Base-by-base conservation (phyloP, 1,140 invertebrate species). In the Pygmarrhopalites habei region DNA sequence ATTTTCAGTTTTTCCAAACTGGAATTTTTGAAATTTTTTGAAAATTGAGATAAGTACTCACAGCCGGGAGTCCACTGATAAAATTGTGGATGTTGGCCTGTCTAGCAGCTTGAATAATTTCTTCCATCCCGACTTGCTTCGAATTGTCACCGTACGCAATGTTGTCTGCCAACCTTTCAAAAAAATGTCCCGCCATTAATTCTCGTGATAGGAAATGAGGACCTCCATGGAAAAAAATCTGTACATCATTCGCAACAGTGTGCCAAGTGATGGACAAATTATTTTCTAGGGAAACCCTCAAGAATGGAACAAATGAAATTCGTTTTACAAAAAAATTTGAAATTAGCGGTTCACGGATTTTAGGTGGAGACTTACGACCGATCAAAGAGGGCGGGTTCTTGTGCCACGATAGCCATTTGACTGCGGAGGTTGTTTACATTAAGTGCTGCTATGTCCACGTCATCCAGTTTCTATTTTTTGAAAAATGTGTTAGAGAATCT, bases 311-410 rank as follows among this genome's bases (percentile, higher is more conserved):
- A n/a, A n/a, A n/a, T n/a, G n/a, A n/a, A n/a, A n/a, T n/a, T n/a
- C n/a, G n/a, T n/a, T n/a, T n/a, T n/a, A n/a, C n/a, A n/a, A n/a
- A n/a, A n/a, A n/a, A n/a, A n/a, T n/a, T n/a, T n/a, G n/a, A n/a
- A n/a, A n/a, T n/a, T n/a, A n/a, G n/a, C n/a, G n/a, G n/a, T n/a
- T n/a, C n/a, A n/a, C n/a, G n/a, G n/a, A n/a, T n/a, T n/a, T n/a
- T n/a, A n/a, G n/a, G n/a, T n/a, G n/a, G n/a, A n/a, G n/a, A n/a
- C n/a, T n/a, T n/a, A n/a, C n/a, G n/a, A n/a, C 39, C 75, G 72
- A 67, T 80, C 77, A 71, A 83, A 83, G 1, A 83, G 72, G 17
- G 80, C 73, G 19, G 82, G 82, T 72, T 84, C 81, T 74, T 84
- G 82, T 17, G 76, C 79, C 2, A 83, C 82, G 12, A 83, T 76